Evolutionary conservation across 2,113 vertebrate species (phyloP).

Genomic region (Ophiodon elongatus): DNA sequence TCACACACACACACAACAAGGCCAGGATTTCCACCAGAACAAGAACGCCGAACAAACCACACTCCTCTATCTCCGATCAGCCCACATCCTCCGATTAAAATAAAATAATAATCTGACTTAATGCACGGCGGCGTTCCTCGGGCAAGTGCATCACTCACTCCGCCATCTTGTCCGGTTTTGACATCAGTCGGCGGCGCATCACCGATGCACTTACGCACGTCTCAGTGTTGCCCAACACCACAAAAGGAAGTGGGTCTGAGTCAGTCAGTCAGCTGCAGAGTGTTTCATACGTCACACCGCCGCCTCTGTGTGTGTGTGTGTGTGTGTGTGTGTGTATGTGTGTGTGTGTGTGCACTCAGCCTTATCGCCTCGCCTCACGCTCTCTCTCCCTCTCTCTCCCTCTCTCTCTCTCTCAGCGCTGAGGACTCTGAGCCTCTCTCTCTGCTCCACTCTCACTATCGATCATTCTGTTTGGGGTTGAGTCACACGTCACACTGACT

Average conservation of each 20-base stretch:
- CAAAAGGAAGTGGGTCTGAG: conserved; percentile 73
- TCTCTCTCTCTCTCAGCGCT: not conserved
- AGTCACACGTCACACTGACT: conserved; percentile 71
- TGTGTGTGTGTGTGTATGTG: conserved; percentile 54
- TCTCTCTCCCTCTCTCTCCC: not conserved
- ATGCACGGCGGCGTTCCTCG: not conserved
- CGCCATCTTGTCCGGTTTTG: conserved; percentile 54
- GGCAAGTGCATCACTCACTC: conserved; percentile 30
- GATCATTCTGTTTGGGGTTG: conserved; percentile 66
- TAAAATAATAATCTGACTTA: not conserved
- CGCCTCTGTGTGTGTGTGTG: conserved; percentile 42
- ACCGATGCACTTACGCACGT: conserved; percentile 51
- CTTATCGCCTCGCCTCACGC: conserved; percentile 61
- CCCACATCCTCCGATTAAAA: conserved; percentile 33
- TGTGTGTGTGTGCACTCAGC: conserved; percentile 61
- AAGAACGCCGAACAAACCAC: conserved; percentile 34
- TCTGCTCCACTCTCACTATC: conserved; percentile 65
- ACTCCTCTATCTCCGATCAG: conserved; percentile 7
- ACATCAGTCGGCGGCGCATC: conserved; percentile 56
- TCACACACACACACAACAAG: conserved; percentile 10
- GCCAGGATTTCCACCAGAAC: conserved; percentile 75
- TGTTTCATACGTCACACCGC: conserved; percentile 67
- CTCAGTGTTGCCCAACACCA: conserved; percentile 57
- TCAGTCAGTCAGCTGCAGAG: conserved; percentile 75
- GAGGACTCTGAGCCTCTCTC: conserved; percentile 32